These are phyloP conservation scores for Streptopelia turtur DNA, from an alignment of 2,797 vertebrate species.

Conservation along the genomic window DNA sequence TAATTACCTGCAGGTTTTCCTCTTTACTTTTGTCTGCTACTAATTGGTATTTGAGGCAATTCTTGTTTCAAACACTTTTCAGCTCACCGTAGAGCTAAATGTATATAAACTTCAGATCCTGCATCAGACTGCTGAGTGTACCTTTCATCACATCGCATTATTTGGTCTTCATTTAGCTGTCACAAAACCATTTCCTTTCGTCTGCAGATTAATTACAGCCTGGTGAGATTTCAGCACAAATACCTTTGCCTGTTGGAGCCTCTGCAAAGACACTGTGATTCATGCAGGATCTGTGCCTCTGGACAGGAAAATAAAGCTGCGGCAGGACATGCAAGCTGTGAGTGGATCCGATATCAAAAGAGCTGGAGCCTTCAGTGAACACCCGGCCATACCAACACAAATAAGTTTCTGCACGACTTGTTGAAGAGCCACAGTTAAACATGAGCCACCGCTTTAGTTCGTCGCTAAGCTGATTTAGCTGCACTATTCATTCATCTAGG, in stretches of 20 bases:
- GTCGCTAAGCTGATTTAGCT: slow-evolving; percentile 56
- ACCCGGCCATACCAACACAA: slow-evolving; percentile 49
- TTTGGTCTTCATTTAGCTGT: slow-evolving; percentile 71
- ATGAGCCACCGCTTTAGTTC: not conserved
- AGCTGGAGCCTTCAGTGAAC: slow-evolving; percentile 47
- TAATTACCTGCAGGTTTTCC: not conserved
- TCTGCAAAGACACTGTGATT: slow-evolving; percentile 57
- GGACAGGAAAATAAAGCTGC: slow-evolving; percentile 47
- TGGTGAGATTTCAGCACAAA: slow-evolving; percentile 62
- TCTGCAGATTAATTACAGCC: slow-evolving; percentile 70
- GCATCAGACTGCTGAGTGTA: slow-evolving; percentile 12
- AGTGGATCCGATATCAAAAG: slow-evolving; percentile 71
- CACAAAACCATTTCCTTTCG: slow-evolving; percentile 71
- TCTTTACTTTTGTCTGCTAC: not conserved
- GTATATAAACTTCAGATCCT: slow-evolving; percentile 20
- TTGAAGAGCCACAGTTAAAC: slow-evolving; percentile 29
- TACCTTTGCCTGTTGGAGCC: slow-evolving; percentile 35
- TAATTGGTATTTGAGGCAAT: slow-evolving; percentile 3
- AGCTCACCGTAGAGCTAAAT: slow-evolving; percentile 17
- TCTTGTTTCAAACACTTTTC: slow-evolving; percentile 26
- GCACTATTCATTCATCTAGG: slow-evolving; percentile 58
- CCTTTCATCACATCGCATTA: slow-evolving; percentile 63
- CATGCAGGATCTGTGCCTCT: slow-evolving; percentile 58
- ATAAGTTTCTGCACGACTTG: slow-evolving; percentile 55
- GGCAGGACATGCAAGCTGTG: slow-evolving; percentile 51